phyloP scores from a whole-genome alignment of 2,797 vertebrate genomes.

The Pipistrellus pipistrellus region DNA sequence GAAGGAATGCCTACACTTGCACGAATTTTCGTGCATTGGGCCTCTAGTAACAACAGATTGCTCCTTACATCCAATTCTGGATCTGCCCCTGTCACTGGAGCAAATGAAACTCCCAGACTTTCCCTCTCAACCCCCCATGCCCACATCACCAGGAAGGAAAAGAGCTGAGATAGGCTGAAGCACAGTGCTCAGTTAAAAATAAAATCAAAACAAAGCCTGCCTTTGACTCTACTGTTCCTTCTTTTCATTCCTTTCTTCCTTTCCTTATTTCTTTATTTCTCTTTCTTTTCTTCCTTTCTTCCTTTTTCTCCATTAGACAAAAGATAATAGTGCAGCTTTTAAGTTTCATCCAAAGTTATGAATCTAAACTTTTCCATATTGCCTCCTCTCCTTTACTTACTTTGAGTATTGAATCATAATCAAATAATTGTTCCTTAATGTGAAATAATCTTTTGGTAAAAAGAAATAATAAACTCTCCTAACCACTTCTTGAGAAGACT shows the following conservation, averaged over 20 bases:
- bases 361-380: neutral
- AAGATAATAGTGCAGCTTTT: neutral
- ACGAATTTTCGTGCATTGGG: no score
- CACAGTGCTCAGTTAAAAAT: neutral
- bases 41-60: neutral
- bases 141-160: neutral
- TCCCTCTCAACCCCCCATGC: accelerated
- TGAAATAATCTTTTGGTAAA: neutral
- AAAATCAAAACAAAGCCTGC: neutral
- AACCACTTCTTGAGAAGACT: neutral
- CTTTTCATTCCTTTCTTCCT: neutral
- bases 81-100: neutral
- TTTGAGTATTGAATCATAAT: neutral
- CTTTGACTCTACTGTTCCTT: neutral
- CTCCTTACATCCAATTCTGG: neutral
- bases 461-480: neutral
- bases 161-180: neutral
- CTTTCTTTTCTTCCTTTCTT: neutral
- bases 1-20: no score
- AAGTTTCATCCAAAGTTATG: neutral
- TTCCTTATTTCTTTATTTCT: neutral
- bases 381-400: neutral
- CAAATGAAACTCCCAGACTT: neutral
- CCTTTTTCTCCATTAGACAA: neutral
- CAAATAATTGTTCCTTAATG: neutral